Percentiles rank a stretch among this genome's conserved stretches.
Evolutionary conservation across 2,888 invertebrate species (phyloP).

Genomic region (Dolichopus griseipennis): DNA sequence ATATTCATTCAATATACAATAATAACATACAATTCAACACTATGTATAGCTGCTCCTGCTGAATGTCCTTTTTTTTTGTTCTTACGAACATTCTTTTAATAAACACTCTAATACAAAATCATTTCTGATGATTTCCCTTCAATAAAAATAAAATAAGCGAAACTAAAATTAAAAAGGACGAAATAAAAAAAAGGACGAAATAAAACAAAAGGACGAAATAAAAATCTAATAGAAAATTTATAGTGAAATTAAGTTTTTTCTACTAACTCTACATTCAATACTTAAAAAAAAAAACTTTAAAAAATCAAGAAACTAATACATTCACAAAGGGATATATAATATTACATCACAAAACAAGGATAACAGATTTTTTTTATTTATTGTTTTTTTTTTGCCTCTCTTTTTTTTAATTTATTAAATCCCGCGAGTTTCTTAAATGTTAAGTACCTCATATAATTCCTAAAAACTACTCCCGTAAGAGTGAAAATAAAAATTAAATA

Average conservation of each 20-base stretch:
- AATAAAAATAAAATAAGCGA: background rate
- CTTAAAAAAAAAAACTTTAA: background rate
- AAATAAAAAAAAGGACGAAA: background rate
- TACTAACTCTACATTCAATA: background rate
- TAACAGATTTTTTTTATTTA: no score
- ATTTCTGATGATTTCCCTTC: background rate
- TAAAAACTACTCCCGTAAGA: background rate
- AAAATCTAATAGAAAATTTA: conserved; percentile 2
- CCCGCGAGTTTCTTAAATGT: conserved; percentile 4
- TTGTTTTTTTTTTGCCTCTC: no score
- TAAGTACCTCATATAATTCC: background rate
- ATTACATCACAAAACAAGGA: no score
- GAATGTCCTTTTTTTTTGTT: background rate
- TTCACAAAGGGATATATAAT: background rate
- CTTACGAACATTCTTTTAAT: no score
- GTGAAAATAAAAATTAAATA: background rate
- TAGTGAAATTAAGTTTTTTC: background rate
- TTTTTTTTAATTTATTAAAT: no score
- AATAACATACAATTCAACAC: no score
- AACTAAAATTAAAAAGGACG: background rate
- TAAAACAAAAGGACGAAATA: no score
- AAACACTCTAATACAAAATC: background rate
- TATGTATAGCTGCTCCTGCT: no score
- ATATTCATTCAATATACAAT: no score
- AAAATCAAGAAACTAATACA: background rate